Percentiles rank a stretch among this genome's conserved stretches.
phyloP scores from a whole-genome alignment of 2,888 invertebrate species.

The Rhagophthalmus giganteus region DNA sequence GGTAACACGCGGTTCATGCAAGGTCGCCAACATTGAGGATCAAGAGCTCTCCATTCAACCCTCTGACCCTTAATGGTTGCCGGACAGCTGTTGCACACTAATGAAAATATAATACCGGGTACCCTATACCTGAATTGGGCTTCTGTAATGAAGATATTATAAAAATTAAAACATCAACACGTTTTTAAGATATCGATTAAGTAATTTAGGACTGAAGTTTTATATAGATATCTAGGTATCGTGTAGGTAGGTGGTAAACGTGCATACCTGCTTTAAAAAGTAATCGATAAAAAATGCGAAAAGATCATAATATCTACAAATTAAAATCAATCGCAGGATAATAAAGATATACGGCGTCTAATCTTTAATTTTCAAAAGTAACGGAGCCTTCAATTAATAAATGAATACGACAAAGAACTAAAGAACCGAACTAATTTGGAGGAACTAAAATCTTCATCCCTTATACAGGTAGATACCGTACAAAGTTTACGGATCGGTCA shows the following conservation, averaged over 20 bases:
- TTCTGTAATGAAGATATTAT: constrained; percentile 24
- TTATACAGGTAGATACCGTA: constrained; percentile 26
- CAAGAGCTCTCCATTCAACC: constrained; percentile 18
- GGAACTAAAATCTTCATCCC: constrained; percentile 19
- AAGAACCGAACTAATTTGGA: constrained; percentile 22
- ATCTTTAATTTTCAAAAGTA: constrained; percentile 6
- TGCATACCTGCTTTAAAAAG: constrained; percentile 2
- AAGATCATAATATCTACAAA: no score
- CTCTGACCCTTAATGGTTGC: constrained; percentile 29
- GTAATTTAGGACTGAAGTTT: not conserved
- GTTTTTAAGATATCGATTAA: constrained; percentile 6
- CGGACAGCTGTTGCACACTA: constrained; percentile 35
- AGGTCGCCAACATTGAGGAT: constrained; percentile 17
- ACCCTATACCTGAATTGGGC: constrained; percentile 29
- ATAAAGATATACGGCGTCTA: no score
- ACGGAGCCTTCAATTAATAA: constrained; percentile 26
- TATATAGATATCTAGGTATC: no score
- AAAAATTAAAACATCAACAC: constrained; percentile 30
- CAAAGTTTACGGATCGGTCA: constrained; percentile 15
- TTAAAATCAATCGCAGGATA: no score
- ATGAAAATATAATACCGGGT: constrained; percentile 37
- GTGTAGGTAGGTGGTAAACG: no score
- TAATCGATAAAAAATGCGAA: no score
- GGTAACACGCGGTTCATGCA: constrained; percentile 7
- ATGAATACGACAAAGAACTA: constrained; percentile 12